Evolutionary conservation across 2,113 vertebrate genomes (phyloP).

Genomic region (Tricholaema leucomelas): DNA sequence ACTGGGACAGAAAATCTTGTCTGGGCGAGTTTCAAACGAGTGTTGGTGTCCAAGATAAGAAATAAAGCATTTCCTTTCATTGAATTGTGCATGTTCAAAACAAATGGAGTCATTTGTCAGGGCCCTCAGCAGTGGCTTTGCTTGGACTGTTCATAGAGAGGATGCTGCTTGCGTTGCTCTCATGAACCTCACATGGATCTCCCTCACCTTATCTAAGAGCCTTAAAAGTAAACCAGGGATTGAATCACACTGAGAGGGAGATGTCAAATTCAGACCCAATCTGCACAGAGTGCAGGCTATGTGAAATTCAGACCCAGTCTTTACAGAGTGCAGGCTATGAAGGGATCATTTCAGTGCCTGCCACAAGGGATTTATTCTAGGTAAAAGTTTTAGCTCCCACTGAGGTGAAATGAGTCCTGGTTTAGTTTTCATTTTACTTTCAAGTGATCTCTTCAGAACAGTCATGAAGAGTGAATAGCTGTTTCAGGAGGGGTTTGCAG

Average conservation of each 20-base stretch:
- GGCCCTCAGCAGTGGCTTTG: neutral
- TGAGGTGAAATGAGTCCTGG: neutral
- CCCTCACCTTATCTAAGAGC: neutral
- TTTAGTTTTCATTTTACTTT: neutral
- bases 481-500: neutral
- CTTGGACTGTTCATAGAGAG: neutral
- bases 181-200: neutral
- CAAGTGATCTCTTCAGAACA: neutral
- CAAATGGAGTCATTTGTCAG: neutral
- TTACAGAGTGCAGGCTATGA: neutral
- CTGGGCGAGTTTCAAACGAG: slow-evolving; percentile 33
- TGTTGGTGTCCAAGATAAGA: slow-evolving; percentile 25
- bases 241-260: neutral
- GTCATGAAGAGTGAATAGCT: neutral
- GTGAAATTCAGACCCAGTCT: neutral
- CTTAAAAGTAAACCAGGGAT: neutral
- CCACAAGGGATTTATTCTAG: neutral
- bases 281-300: neutral
- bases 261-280: neutral
- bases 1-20: slow-evolving; percentile 27
- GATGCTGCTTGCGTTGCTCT: neutral
- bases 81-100: neutral
- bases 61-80: slow-evolving; percentile 21
- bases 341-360: neutral
- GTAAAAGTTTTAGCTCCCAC: neutral